A percentile compares a stretch with the other conserved stretches of the same genome.
Conservation (phyloP, 2,797 vertebrate species). For the Threskiornis aethiopicus region DNA sequence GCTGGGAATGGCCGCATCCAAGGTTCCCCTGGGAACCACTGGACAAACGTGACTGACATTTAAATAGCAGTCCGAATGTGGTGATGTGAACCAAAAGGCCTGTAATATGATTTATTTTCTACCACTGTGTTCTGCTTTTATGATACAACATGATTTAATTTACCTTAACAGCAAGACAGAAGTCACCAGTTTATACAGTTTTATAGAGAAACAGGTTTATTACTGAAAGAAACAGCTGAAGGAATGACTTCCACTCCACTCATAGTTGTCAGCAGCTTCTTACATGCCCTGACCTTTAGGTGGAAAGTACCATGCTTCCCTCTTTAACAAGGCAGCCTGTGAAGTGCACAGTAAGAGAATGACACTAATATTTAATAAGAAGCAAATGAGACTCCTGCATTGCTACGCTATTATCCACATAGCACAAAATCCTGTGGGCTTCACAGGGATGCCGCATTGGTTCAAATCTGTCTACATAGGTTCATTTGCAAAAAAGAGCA, state of each 20-base stretch:
- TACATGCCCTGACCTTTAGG: not conserved
- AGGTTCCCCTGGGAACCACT: not conserved
- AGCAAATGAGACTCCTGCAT: not conserved
- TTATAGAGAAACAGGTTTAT: not conserved
- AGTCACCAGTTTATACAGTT: not conserved
- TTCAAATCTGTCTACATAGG: not conserved
- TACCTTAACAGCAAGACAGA: not conserved
- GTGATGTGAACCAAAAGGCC: not conserved
- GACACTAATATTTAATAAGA: not conserved
- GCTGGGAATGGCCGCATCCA: not conserved
- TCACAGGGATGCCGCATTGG: not conserved
- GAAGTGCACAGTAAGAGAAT: not conserved
- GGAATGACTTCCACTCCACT: not conserved
- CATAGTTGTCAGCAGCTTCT: not conserved
- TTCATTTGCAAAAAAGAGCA: not conserved
- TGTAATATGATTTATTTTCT: not conserved
- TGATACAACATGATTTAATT: not conserved
- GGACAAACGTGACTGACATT: not conserved
- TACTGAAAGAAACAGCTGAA: not conserved
- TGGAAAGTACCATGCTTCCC: not conserved
- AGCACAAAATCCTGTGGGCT: not conserved
- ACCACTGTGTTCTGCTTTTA: not conserved
- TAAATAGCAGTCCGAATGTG: not conserved
- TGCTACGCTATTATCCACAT: not conserved
- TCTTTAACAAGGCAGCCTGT: not conserved